A percentile compares a stretch with the other conserved stretches of the same genome.
Conservation (phyloP, 1,140 invertebrate species). For the Tetramorium alpestre region DNA sequence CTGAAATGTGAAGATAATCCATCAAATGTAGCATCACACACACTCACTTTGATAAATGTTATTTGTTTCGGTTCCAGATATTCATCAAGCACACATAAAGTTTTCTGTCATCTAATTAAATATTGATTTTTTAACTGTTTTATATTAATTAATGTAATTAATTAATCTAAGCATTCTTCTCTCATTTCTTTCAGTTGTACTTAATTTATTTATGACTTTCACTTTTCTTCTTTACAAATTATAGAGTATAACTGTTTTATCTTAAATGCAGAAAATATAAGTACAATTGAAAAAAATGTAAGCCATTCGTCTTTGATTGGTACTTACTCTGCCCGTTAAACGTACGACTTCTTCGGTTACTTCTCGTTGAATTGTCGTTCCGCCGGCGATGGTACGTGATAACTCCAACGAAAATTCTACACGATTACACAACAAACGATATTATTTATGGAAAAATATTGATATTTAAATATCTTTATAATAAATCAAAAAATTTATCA, state of each 20-base stretch:
- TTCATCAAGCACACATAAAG: not conserved
- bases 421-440: not conserved
- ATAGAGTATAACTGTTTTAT: not conserved
- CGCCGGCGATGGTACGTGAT: slow-evolving; percentile 60
- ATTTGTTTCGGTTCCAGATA: not conserved
- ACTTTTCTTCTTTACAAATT: not conserved
- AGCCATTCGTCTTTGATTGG: not conserved
- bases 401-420: slow-evolving; percentile 79
- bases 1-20: not conserved
- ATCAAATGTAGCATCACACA: slow-evolving; percentile 19
- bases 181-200: not conserved
- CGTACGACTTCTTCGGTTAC: slow-evolving; percentile 28
- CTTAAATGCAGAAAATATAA: not conserved
- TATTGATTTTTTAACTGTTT: not conserved
- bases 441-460: not conserved
- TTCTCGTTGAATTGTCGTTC: slow-evolving; percentile 50
- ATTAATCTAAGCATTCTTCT: not conserved
- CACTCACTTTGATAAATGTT: slow-evolving; percentile 21
- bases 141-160: not conserved
- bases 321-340: slow-evolving; percentile 66
- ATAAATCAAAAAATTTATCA: not conserved
- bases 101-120: not conserved
- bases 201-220: not conserved
- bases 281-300: not conserved
- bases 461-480: not conserved